phyloP scores from a whole-genome alignment of 2,888 invertebrate species.

The Lamproptera curius region DNA sequence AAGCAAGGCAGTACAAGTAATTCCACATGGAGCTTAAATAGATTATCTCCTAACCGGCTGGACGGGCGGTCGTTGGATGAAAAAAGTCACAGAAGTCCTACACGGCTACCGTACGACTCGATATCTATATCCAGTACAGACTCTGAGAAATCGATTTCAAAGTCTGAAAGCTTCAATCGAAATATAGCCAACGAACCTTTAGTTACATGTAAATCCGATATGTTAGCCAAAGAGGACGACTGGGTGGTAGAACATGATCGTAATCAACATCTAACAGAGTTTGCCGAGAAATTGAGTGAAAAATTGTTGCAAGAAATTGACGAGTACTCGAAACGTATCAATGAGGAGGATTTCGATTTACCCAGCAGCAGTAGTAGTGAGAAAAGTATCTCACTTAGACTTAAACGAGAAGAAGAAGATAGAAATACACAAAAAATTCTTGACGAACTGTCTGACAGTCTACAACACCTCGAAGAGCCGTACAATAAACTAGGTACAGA shows the following conservation, averaged over 20 bases:
- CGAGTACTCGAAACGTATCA: conserved; percentile 74
- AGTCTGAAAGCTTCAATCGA: conserved; percentile 72
- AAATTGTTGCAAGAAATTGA: conserved; percentile 89
- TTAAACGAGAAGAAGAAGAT: conserved; percentile 69
- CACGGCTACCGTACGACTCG: conserved; percentile 67
- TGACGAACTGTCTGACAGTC: conserved; percentile 68
- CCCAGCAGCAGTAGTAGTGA: conserved; percentile 73
- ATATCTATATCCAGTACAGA: conserved; percentile 72
- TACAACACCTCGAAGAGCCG: conserved; percentile 79
- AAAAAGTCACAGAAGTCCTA: conserved; percentile 69
- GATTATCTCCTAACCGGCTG: conserved; percentile 68
- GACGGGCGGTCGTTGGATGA: conserved; percentile 72
- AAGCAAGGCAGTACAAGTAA: conserved; percentile 71
- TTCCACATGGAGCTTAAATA: conserved; percentile 72
- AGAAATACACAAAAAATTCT: conserved; percentile 69
- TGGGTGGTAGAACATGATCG: conserved; percentile 81
- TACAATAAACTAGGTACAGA: conserved; percentile 79
- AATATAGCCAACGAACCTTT: conserved; percentile 71
- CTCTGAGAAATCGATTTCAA: conserved; percentile 72
- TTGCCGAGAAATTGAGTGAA: conserved; percentile 89
- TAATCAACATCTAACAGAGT: conserved; percentile 85
- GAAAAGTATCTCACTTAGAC: conserved; percentile 71
- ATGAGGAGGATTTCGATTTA: conserved; percentile 73
- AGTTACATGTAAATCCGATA: conserved; percentile 73
- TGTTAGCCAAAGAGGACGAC: conserved; percentile 67